Evolutionary conservation across 2,888 invertebrate genomes (phyloP), one percentile per base, ranked within the genome.

Genomic region (Muscina levida): DNA sequence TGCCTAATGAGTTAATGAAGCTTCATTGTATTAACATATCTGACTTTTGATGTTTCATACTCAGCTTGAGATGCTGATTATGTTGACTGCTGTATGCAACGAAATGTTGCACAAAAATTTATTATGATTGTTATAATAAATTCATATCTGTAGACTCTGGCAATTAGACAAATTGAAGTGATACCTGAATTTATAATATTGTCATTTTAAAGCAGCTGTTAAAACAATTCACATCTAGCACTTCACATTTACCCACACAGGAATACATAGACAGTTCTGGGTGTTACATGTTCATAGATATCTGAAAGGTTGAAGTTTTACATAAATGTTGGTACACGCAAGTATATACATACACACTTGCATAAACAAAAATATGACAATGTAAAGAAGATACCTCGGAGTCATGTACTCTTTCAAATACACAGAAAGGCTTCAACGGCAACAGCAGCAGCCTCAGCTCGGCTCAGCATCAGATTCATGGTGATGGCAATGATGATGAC

Each of bases 151-250:
- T 62, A 72, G 67, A 71, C 62, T 77, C 81, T 72, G 67, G 74
- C 81, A 77, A 81, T 81, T 81, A 81, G 81, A 77, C 74, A 77
- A 77, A 77, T 77, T 81, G 62, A 77, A 81, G 81, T 81, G 77
- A 81, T 81, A 73, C 81, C 81, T 81, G 81, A 77, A 77, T 77
- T 75, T 81, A 75, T 62, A 62, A 62, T 62, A 62, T 81, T 74
- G 72, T 81, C 66, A 56, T 73, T 70, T 77, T 74, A 81, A 81
- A 74, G 74, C 81, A 81, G 74, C 77, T 81, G 81, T 75, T 77
- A 74, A 75, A 77, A 81, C 77, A 81, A 81, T 75, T 72, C 67
- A 72, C 22, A 62, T 42, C 22, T 42, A 53, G 62, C 22, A 62
- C 39, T 59, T 48, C 2, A 51, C 22, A 2, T 13, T 56, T 26